Percentiles rank a stretch among this genome's conserved stretches.
Evolutionary conservation across 2,797 vertebrate species (phyloP).

Genomic region (Macrochelys suwanniensis): DNA sequence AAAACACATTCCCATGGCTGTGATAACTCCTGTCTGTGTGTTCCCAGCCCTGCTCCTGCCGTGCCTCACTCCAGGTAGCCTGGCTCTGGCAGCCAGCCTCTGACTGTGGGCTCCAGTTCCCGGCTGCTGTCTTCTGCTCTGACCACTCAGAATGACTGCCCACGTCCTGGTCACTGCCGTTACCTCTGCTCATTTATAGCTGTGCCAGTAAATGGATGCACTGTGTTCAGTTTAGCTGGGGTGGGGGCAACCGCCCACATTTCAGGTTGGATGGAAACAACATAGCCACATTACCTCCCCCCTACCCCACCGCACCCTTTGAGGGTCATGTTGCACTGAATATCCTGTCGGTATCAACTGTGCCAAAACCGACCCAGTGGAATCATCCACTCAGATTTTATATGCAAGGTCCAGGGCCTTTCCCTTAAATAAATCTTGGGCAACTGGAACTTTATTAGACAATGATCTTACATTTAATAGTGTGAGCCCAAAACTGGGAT

Average conservation of each 20-base stretch:
- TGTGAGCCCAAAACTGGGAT: not conserved
- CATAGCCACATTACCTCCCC: no score
- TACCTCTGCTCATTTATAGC: not conserved
- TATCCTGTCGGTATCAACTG: not conserved
- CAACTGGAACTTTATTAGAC: not conserved
- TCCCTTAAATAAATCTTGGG: not conserved
- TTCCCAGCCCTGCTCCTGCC: not conserved
- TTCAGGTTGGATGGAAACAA: no score
- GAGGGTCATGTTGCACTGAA: not conserved
- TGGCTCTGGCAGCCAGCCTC: not conserved
- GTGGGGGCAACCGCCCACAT: no score
- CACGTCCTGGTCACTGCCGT: not conserved
- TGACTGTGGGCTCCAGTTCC: not conserved
- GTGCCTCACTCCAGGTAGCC: not conserved
- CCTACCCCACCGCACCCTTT: not conserved
- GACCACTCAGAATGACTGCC: no score
- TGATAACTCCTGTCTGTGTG: not conserved
- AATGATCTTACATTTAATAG: not conserved
- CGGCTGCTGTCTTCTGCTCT: no score
- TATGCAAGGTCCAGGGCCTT: not conserved
- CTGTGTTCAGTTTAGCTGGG: no score
- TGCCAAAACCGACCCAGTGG: not conserved
- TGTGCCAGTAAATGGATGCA: no score
- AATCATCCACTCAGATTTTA: not conserved
- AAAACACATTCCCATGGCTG: not conserved